A percentile compares a stretch with the other conserved stretches of the same genome.
Conservation (phyloP, 2,113 vertebrate genomes). For the Microcebus ravelobensis region DNA sequence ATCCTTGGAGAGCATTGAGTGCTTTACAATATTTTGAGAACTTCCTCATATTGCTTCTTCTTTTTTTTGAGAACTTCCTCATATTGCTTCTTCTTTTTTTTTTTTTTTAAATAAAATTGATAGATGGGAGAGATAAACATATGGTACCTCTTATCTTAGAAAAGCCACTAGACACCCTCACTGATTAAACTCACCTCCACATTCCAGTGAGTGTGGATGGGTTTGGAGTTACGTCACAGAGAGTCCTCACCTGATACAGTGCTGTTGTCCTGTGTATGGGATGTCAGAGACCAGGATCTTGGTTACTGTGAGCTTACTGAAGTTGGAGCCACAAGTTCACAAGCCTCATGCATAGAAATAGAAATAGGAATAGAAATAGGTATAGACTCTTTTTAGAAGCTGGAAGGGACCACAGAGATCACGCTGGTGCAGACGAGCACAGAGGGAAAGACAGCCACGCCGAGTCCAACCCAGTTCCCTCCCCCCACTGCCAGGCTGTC, state of each 20-base stretch:
- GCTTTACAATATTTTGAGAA: not conserved
- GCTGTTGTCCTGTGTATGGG: rapidly evolving
- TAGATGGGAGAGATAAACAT: not conserved
- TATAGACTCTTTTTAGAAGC: not conserved
- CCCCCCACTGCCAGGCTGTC: not conserved
- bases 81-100: not conserved
- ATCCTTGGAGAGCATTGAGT: not conserved
- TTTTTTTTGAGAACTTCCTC: not conserved
- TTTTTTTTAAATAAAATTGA: not conserved
- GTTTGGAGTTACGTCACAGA: not conserved
- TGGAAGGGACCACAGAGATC: not conserved
- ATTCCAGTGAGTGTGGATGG: not conserved
- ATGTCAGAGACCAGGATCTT: not conserved
- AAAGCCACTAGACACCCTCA: not conserved
- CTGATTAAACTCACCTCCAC: not conserved
- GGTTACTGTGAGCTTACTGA: not conserved
- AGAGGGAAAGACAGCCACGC: too few relatives aligned
- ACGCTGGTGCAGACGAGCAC: not conserved
- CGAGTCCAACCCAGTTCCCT: not conserved
- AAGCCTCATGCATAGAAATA: not conserved
- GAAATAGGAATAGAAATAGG: not conserved
- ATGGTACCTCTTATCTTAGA: not conserved
- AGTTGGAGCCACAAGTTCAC: not conserved
- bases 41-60: not conserved
- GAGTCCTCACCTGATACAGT: not conserved